Conservation (phyloP, 2,797 vertebrate species). For the Xenops minutus region DNA sequence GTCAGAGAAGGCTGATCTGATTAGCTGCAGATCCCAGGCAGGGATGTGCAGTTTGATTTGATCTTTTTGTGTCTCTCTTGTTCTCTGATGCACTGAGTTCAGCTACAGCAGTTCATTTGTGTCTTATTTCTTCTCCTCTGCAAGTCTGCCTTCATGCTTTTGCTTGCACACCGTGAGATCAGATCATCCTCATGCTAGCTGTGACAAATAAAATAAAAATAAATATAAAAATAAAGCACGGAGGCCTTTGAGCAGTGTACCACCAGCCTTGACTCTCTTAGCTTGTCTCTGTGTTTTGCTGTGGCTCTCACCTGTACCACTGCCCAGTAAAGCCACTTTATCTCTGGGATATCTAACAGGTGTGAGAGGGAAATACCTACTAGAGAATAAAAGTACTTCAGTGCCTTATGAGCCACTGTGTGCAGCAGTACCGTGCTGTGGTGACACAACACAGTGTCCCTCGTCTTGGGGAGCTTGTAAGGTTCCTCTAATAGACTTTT, state of each 20-base stretch:
- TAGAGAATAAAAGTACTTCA: neutral
- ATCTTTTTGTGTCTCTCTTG: neutral
- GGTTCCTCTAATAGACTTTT: neutral
- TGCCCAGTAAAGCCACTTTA: neutral
- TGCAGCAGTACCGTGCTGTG: rapidly evolving
- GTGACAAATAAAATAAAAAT: neutral
- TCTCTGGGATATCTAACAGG: neutral
- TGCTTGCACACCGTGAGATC: neutral
- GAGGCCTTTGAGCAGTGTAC: neutral
- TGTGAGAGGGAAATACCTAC: neutral
- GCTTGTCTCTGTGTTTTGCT: neutral
- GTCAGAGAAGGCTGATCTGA: neutral
- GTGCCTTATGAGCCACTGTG: neutral
- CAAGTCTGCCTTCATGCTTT: neutral
- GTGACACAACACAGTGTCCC: neutral
- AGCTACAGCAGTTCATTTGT: neutral
- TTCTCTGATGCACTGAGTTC: neutral
- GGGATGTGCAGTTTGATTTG: neutral
- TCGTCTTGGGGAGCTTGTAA: too few relatives aligned
- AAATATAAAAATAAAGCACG: neutral
- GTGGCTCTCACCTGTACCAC: neutral
- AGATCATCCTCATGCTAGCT: neutral
- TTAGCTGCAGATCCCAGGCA: neutral
- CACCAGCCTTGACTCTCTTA: neutral
- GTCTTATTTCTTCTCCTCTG: neutral